Percentiles rank a stretch among this genome's conserved stretches.
Conservation (phyloP, 2,113 vertebrate species). For the Bathybates hornii region DNA sequence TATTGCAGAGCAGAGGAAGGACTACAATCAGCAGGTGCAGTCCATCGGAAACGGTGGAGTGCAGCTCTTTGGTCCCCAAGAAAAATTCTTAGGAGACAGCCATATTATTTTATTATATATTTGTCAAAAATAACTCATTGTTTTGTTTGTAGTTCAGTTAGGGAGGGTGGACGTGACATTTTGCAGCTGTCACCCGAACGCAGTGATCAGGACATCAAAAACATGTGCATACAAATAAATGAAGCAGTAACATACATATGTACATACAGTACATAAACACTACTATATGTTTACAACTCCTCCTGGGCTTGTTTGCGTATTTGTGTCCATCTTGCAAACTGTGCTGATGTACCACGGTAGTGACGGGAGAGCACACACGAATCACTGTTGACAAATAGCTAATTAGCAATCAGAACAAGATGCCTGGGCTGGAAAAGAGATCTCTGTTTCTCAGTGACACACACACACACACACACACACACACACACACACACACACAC, state of each 20-base stretch:
- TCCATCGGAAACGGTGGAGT: background rate
- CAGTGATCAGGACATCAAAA: background rate
- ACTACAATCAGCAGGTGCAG: background rate
- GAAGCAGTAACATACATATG: background rate
- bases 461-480: background rate
- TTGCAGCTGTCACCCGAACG: background rate
- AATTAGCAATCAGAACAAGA: slow-evolving; percentile 59
- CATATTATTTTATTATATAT: background rate
- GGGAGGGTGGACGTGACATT: background rate
- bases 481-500: too few relatives aligned
- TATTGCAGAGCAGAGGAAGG: background rate
- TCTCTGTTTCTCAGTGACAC: slow-evolving; percentile 32
- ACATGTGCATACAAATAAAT: background rate
- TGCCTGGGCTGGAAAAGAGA: slow-evolving; percentile 30
- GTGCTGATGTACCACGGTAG: background rate
- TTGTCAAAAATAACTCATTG: background rate
- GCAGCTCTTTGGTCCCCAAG: background rate
- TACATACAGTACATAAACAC: background rate
- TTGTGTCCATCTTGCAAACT: background rate
- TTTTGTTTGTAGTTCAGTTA: background rate
- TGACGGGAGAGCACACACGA: slow-evolving; percentile 27
- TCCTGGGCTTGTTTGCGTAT: accelerated
- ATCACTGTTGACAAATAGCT: slow-evolving; percentile 57
- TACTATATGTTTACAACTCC: accelerated
- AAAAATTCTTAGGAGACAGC: background rate